Base-by-base conservation (phyloP, 2,888 invertebrate species). In the Tinea semifulvella region DNA sequence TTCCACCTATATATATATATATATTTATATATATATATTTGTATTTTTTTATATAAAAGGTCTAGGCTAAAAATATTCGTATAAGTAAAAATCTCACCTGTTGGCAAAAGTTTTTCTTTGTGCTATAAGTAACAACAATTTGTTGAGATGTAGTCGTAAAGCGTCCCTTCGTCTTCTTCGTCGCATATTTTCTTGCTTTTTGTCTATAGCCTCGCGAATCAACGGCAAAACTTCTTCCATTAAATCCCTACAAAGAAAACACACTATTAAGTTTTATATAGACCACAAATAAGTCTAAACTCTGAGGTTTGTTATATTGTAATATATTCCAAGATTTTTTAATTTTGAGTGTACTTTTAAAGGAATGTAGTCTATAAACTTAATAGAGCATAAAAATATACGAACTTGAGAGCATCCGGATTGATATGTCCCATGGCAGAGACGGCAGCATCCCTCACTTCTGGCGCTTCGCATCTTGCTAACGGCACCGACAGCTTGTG, bases 101-200 rank as follows among this genome's bases (percentile, higher is more conserved):
- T 87, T 87, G 20, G 93, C 91, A 61, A 96, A 94, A 0, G 95
- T 96, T 48, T 92, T 93, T 68, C 91, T 89, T 63, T 94, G 93
- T 1, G 97, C 96, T 49, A 97, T 92, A 48, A 95, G 85, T 60
- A 98, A 93, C 54, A 99, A 82, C 53, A 98, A 90, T 57, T 92
- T 88, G 48, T 96, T 93, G 51, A 99, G 83, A 58, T 98, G 94
- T 31, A 98, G 82, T 35, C 99, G 84, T 42, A 99, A 76, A 8
- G 96, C 92, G 68, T 99, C 99, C 45, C 97, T 87, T 27, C 98
- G 85, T 45, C 96, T 83, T 28, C 97, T 83, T 28, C 98, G 82
- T 45, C 98, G 85, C 84, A 98, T 92, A 65, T 98, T 99, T 66
- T 98, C 98, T 71, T 98, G 97, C 64, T 98, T 98, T 40, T 95